Percentiles rank a stretch among this genome's conserved stretches.
Evolutionary conservation across 2,888 invertebrate genomes (phyloP).

Genomic region (Phengaris arion): DNA sequence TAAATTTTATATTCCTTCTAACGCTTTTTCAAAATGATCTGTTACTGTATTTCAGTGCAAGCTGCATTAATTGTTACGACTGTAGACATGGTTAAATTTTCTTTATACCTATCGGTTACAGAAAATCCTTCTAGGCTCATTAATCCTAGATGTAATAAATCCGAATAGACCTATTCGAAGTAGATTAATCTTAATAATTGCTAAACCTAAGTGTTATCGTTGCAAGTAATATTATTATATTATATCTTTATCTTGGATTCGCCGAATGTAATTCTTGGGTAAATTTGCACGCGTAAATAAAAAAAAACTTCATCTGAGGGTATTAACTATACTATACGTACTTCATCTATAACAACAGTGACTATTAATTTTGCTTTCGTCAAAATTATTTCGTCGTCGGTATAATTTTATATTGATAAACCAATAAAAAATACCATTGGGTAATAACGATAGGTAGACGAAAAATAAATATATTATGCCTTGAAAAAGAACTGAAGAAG

Average conservation of each 20-base stretch:
- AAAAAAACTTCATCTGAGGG: not conserved
- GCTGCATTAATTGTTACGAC: not conserved
- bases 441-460: too few relatives aligned
- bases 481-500: too few relatives aligned
- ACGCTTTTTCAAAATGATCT: not conserved
- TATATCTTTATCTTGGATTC: not conserved
- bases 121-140: not conserved
- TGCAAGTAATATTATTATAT: not conserved
- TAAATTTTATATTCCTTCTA: not conserved
- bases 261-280: not conserved
- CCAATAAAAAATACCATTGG: too few relatives aligned
- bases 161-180: conserved; percentile 9
- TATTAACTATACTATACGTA: not conserved
- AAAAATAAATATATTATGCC: too few relatives aligned
- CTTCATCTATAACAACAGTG: too few relatives aligned
- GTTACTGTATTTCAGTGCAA: not conserved
- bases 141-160: conserved; percentile 10
- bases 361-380: too few relatives aligned
- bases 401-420: too few relatives aligned
- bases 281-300: not conserved
- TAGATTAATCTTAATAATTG: not conserved
- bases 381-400: too few relatives aligned
- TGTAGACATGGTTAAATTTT: not conserved
- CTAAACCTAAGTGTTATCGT: not conserved
- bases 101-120: not conserved